phyloP scores from a whole-genome alignment of 2,888 invertebrate genomes.

The Andricus quercusramuli region DNA sequence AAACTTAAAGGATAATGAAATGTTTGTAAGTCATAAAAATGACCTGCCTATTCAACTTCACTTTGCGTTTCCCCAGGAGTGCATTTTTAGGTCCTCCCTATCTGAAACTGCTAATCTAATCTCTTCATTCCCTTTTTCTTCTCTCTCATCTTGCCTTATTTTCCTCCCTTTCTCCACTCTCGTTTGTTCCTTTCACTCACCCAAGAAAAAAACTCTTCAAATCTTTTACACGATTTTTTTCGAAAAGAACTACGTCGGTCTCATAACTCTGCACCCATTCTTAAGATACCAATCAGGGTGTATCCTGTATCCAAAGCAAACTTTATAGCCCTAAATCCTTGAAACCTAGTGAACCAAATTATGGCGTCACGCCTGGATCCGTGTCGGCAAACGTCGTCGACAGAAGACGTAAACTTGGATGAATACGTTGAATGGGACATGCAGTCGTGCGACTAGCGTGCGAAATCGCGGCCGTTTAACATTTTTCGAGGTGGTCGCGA shows the following conservation, averaged over 20 bases:
- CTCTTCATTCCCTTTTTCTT: slow-evolving; percentile 21
- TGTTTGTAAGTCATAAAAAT: background rate
- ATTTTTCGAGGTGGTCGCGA: slow-evolving; percentile 12
- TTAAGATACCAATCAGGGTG: slow-evolving; percentile 26
- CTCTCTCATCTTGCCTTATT: background rate
- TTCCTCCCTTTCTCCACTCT: slow-evolving; percentile 12
- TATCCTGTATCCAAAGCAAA: slow-evolving; percentile 16
- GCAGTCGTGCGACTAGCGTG: slow-evolving; percentile 37
- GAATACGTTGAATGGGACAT: slow-evolving; percentile 32
- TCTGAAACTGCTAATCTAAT: slow-evolving; percentile 14
- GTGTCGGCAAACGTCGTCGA: slow-evolving; percentile 45
- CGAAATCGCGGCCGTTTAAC: slow-evolving; percentile 31
- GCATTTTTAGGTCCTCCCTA: background rate
- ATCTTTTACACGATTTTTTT: slow-evolving; percentile 6
- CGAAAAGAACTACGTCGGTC: background rate
- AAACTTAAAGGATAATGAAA: background rate
- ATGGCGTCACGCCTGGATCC: slow-evolving; percentile 42
- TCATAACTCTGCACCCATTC: slow-evolving; percentile 25
- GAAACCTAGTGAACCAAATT: slow-evolving; percentile 42
- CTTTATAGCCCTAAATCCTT: slow-evolving; percentile 29
- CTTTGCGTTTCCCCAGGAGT: background rate
- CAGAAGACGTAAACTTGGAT: slow-evolving; percentile 44
- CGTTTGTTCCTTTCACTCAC: slow-evolving; percentile 18
- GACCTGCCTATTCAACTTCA: background rate
- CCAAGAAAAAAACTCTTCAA: slow-evolving; percentile 3